These are phyloP conservation scores for Hedychridium roseum DNA, from an alignment of 2,888 invertebrate genomes.

Conservation along the genomic window DNA sequence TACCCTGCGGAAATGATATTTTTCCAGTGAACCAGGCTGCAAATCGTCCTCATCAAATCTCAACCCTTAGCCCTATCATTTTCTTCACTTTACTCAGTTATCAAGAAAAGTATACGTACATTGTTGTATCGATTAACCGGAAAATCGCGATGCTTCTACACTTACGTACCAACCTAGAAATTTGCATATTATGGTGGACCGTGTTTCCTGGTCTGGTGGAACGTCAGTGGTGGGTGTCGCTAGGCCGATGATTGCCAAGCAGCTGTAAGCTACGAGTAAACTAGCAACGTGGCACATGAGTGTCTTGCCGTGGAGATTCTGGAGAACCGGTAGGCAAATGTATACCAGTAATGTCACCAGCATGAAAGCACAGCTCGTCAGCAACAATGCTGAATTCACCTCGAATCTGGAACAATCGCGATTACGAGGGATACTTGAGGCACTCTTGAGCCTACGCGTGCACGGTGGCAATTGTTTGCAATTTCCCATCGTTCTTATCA, in stretches of 20 bases:
- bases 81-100: too few species aligned
- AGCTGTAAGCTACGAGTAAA: conserved; percentile 72
- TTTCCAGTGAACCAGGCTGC: not conserved
- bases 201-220: conserved; percentile 3
- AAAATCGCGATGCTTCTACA: too few species aligned
- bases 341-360: conserved; percentile 74
- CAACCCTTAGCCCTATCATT: too few species aligned
- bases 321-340: conserved; percentile 70
- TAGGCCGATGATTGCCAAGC: conserved; percentile 66
- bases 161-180: conserved; percentile 65
- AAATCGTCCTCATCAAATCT: conserved; percentile 11
- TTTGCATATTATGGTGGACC: conserved; percentile 61
- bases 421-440: too few species aligned
- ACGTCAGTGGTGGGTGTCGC: conserved; percentile 21
- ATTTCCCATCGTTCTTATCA: too few species aligned
- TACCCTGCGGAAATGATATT: conserved; percentile 66
- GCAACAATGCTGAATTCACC: conserved; percentile 49
- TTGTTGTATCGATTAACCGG: conserved; percentile 5
- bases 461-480: too few species aligned
- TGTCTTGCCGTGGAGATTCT: conserved; percentile 78
- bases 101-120: too few species aligned
- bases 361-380: conserved; percentile 74
- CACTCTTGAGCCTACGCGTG: too few species aligned
- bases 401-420: conserved; percentile 36
- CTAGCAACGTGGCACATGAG: conserved; percentile 75